Evolutionary conservation across 2,113 vertebrate genomes (phyloP), one percentile per base, ranked within the genome.

Genomic region (Sus scrofa): DNA sequence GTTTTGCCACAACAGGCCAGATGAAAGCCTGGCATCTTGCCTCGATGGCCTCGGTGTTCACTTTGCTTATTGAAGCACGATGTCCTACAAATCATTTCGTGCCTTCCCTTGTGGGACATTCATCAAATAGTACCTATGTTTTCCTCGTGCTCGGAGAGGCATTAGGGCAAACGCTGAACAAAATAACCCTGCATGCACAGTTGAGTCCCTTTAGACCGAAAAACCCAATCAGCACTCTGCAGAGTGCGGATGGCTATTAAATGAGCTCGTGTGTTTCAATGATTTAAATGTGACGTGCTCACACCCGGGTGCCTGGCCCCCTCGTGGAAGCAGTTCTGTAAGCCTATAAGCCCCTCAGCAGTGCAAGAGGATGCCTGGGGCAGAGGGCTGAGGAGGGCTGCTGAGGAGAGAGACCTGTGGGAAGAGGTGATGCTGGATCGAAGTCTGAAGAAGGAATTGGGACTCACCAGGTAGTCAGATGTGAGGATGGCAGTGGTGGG

Each of bases 381-480:
- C 18, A 18, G 37, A 89, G 26, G 52, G 14, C 84, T 26, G 50
- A 34, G 60, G 89, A 67, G 50, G 16, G 65, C 4, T 32, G 58
- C 54, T n/a, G 75, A 32, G 50, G 24, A 91, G 87, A 91, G 70
- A 94, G 67, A 30, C 62, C 86, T 94, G 24, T 68, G 65, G 12
- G 58, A 93, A 62, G 50, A 68, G 54, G 22, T 27, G 26, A 6
- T 77, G 73, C 52, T 62, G 73, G 32, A 86, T 62, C 70, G 44
- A 34, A 73, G 39, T 34, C 50, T 19, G 32, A 20, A 78, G 58
- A 87, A 94, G 86, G 63, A 67, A 8, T 6, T 58, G 73, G 44
- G 34, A n/a, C 37, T 86, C 19, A 52, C 5, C 27, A 27, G 71
- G 56, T 39, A 13, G 62, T 30, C 75, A 75, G 70, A 32, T 86